Conservation (phyloP, 2,797 vertebrate species). For the Phrynocephalus forsythii region DNA sequence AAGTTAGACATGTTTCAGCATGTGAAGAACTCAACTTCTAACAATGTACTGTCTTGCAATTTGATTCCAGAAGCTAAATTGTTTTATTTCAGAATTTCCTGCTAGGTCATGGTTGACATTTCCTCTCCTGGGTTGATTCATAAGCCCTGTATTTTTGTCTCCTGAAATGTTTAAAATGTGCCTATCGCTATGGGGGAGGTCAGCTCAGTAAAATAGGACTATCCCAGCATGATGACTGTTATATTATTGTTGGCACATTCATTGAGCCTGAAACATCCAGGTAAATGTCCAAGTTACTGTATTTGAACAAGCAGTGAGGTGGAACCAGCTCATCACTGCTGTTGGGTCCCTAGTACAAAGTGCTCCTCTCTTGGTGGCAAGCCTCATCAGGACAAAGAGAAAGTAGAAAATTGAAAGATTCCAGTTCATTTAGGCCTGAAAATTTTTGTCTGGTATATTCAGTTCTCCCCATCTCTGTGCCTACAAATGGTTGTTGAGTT, state of each 20-base stretch:
- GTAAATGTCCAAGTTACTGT: neutral
- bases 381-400: neutral
- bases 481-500: neutral
- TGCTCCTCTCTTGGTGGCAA: neutral
- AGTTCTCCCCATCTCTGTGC: neutral
- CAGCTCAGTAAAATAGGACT: neutral
- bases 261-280: neutral
- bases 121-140: constrained; percentile 12
- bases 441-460: neutral
- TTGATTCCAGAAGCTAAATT: too few species aligned
- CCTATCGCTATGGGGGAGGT: neutral
- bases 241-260: neutral
- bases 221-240: neutral
- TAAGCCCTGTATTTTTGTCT: constrained; percentile 1
- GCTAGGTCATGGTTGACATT: accelerated
- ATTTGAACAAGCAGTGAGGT: too few species aligned
- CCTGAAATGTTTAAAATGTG: neutral
- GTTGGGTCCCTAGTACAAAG: too few species aligned
- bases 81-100: too few species aligned
- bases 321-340: too few species aligned
- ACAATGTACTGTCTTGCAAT: too few species aligned
- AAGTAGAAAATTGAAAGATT: too few species aligned
- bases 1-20: too few species aligned
- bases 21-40: too few species aligned
- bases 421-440: neutral